Evolutionary conservation across 2,888 invertebrate genomes (phyloP).

Genomic region (Oxycera nigricornis): DNA sequence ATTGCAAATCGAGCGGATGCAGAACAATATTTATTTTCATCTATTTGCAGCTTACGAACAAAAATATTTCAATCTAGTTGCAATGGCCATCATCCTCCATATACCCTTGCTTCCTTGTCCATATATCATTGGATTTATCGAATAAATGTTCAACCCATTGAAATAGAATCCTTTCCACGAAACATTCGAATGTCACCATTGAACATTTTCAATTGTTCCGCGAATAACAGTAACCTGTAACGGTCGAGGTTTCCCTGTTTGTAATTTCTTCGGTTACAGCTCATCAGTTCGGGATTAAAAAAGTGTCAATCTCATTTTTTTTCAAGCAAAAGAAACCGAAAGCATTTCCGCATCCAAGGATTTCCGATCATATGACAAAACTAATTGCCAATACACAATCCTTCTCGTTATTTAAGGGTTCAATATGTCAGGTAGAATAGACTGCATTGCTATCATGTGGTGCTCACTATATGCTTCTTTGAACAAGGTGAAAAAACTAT

Average conservation of each 20-base stretch:
- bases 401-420: too few species aligned
- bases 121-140: neutral
- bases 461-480: neutral
- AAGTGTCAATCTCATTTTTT: slow-evolving; percentile 23
- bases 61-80: too few species aligned
- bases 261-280: slow-evolving; percentile 33
- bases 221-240: slow-evolving; percentile 40
- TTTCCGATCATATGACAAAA: slow-evolving; percentile 26
- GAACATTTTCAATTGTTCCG: slow-evolving; percentile 33
- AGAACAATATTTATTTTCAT: too few species aligned
- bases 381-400: slow-evolving; percentile 36
- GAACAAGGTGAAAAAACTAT: slow-evolving; percentile 10
- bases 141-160: neutral
- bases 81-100: neutral
- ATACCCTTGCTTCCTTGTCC: neutral
- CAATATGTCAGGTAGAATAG: too few species aligned
- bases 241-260: slow-evolving; percentile 41
- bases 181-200: slow-evolving; percentile 3
- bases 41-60: too few species aligned
- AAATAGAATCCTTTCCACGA: slow-evolving; percentile 27
- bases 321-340: slow-evolving; percentile 40
- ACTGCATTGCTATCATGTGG: too few species aligned
- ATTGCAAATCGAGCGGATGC: too few species aligned
- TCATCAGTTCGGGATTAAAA: neutral
- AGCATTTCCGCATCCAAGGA: slow-evolving; percentile 44